phyloP scores from a whole-genome alignment of 2,113 vertebrate species.

The Psilopogon haemacephalus region DNA sequence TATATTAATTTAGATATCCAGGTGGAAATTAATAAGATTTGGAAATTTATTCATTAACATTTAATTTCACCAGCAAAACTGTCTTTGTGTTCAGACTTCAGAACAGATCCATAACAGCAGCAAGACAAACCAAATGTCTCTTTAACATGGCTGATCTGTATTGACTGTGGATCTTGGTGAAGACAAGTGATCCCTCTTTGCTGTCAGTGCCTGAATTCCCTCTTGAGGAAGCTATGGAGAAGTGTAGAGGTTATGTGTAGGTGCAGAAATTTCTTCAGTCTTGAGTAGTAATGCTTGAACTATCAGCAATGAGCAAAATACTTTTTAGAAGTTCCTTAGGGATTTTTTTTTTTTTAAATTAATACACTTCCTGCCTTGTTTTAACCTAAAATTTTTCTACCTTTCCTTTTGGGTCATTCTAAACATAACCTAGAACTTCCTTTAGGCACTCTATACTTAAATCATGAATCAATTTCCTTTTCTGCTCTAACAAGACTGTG shows the following conservation, averaged over 20 bases:
- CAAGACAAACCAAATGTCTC: not conserved
- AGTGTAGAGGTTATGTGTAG: not conserved
- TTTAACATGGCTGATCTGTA: not conserved
- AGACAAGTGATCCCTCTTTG: not conserved
- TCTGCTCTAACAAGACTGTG: not conserved
- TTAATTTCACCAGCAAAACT: too few species aligned
- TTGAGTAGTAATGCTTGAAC: not conserved
- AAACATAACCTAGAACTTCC: not conserved
- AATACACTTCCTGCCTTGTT: not conserved
- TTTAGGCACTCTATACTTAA: not conserved
- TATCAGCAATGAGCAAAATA: not conserved
- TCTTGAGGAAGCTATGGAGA: not conserved
- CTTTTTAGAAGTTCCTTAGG: not conserved
- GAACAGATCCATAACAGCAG: not conserved
- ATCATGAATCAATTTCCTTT: not conserved
- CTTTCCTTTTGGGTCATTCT: not conserved
- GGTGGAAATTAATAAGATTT: too few species aligned
- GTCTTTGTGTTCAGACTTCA: not conserved
- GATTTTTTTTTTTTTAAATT: not conserved
- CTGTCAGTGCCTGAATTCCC: not conserved
- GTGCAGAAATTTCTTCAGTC: not conserved
- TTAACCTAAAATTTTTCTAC: not conserved
- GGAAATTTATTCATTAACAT: too few species aligned
- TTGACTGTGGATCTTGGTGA: not conserved
- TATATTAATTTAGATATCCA: too few species aligned